Percentiles rank a stretch among this genome's conserved stretches.
These are phyloP conservation scores for Nesogale talazaci DNA, from an alignment of 2,113 vertebrate species.

Conservation along the genomic window DNA sequence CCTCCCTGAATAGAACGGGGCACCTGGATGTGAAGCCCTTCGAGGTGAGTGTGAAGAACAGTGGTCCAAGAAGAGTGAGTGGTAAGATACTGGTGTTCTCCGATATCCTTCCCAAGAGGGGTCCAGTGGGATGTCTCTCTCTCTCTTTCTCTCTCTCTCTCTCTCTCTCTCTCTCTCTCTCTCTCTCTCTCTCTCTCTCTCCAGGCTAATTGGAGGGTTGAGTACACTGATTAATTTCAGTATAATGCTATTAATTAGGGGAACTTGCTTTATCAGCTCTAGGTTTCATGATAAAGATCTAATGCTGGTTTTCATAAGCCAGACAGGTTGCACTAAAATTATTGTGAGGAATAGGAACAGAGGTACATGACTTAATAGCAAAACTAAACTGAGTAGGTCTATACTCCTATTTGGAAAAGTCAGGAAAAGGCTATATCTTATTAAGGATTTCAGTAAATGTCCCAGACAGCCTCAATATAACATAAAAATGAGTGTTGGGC, in stretches of 20 bases:
- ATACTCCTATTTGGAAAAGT: not conserved
- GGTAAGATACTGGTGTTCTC: not conserved
- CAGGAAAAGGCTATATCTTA: not conserved
- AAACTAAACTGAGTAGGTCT: not conserved
- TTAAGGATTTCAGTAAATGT: not conserved
- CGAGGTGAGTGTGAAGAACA: conserved; percentile 74
- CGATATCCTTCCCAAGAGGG: not conserved
- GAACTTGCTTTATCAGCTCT: not conserved
- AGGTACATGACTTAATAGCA: not conserved
- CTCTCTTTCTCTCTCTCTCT: no score
- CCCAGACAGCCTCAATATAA: not conserved
- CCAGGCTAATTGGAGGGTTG: not conserved
- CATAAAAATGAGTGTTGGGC: not conserved
- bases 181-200: no score
- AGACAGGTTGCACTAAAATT: not conserved
- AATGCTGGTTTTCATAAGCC: not conserved
- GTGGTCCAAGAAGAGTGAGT: not conserved
- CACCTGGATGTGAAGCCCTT: conserved; percentile 74
- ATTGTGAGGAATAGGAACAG: not conserved
- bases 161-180: no score
- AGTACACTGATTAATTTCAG: not conserved
- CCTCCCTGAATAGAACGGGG: conserved; percentile 70
- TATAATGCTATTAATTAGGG: not conserved
- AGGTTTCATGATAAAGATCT: not conserved
- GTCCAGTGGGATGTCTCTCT: not conserved